phyloP scores from a whole-genome alignment of 2,113 vertebrate genomes.

The Hystrix brachyura region DNA sequence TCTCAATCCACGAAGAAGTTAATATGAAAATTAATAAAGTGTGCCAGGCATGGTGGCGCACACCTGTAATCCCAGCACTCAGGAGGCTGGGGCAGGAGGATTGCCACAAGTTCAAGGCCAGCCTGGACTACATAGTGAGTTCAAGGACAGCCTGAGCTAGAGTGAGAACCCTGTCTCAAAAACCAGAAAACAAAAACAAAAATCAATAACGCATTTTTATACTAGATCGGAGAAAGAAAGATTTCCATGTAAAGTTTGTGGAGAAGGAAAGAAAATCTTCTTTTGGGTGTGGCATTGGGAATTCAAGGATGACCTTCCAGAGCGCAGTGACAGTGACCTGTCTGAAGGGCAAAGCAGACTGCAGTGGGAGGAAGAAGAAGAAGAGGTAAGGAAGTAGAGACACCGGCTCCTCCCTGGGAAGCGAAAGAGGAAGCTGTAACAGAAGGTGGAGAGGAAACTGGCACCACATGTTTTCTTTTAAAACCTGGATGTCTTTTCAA shows the following conservation, averaged over 20 bases:
- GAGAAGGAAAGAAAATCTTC: background rate
- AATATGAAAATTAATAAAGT: background rate
- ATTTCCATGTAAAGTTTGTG: background rate
- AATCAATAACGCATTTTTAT: background rate
- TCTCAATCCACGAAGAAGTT: background rate
- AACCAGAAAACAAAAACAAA: background rate
- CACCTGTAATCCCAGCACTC: too few relatives aligned
- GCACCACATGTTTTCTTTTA: background rate
- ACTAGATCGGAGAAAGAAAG: background rate
- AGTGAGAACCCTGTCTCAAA: too few relatives aligned
- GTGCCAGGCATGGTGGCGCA: too few relatives aligned
- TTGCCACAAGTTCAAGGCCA: too few relatives aligned
- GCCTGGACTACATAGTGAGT: too few relatives aligned
- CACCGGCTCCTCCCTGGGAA: background rate
- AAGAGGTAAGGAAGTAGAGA: background rate
- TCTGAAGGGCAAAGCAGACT: background rate
- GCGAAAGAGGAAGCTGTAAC: background rate
- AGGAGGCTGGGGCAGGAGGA: too few relatives aligned
- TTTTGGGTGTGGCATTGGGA: background rate
- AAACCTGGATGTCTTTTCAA: background rate
- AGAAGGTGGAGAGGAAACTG: background rate
- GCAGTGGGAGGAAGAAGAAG: background rate
- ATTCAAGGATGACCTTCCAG: background rate
- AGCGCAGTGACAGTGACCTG: background rate
- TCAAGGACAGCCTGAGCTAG: too few relatives aligned